A percentile compares a stretch with the other conserved stretches of the same genome.
phyloP scores from a whole-genome alignment of 2,888 invertebrate species.

The Tetragonisca angustula region DNA sequence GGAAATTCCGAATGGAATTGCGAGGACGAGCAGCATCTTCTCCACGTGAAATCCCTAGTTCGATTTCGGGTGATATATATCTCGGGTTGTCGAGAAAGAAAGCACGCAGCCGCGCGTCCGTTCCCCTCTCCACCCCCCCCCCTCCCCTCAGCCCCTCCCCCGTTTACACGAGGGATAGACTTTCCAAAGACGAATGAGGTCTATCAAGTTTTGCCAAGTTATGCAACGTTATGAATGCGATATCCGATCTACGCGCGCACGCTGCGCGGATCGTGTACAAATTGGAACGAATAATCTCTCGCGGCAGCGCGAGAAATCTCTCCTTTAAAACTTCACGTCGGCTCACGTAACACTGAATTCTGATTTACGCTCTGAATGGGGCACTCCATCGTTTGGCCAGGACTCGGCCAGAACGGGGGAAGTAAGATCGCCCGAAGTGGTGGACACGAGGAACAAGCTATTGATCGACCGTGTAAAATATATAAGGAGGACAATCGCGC shows the following conservation, averaged over 20 bases:
- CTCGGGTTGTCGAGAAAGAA: conserved; percentile 9
- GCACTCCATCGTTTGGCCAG: not conserved
- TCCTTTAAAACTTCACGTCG: not conserved
- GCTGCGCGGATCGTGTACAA: not conserved
- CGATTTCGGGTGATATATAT: not conserved
- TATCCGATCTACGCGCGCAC: not conserved
- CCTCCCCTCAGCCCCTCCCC: no score
- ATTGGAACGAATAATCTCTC: not conserved
- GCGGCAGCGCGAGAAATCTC: not conserved
- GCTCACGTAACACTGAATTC: not conserved
- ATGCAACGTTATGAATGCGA: conserved; percentile 26
- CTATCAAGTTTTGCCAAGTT: conserved; percentile 31
- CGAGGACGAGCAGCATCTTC: conserved; percentile 3
- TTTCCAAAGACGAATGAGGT: conserved; percentile 18
- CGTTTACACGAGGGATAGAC: conserved; percentile 4
- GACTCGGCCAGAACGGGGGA: not conserved
- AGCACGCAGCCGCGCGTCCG: conserved; percentile 5
- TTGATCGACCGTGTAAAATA: conserved; percentile 39
- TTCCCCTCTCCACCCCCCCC: not conserved
- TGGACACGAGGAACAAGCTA: conserved; percentile 29
- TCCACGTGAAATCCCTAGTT: not conserved
- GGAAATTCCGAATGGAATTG: conserved; percentile 2
- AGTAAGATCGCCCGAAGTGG: conserved; percentile 22
- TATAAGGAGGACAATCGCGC: conserved; percentile 36
- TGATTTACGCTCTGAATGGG: conserved; percentile 13